Evolutionary conservation across 2,888 invertebrate genomes (phyloP), one percentile per base, ranked within the genome.

Genomic region (Drosophila merina): DNA sequence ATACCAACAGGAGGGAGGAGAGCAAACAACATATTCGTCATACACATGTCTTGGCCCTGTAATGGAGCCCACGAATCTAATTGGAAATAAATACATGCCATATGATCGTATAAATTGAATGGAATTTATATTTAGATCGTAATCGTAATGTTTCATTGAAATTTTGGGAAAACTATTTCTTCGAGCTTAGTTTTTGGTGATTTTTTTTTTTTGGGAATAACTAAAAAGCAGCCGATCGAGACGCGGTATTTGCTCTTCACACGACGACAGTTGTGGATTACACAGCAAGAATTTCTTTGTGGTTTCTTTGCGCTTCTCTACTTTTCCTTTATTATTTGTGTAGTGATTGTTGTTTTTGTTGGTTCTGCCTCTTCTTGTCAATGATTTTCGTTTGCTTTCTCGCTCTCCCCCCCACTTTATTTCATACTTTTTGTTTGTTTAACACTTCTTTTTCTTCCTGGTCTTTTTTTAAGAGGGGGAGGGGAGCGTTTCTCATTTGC

Each of bases 261-360:
- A 87, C 86, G 80, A 54, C 58, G 58, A 73, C 76, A 85, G 51
- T 70, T 85, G 63, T 70, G 57, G 67, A 71, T 56, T 78, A 81
- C 82, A 78, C 76, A 57, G 85, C 51, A 64, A 47, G 50, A 70
- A 55, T 47, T 55, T 7, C 36, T 30, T 12, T 28, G 20, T 42
- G 20, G 14, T 8, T n/a, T 45, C 20, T 20, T 20, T 20, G 20
- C 42, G 26, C 8, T 8, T n/a, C 40, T 9, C 33, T 1, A 20
- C 20, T 20, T 25, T 20, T 63, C 0, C 20, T 30, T 10, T 36
- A 26, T 36, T 36, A 12, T 50, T 40, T 59, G 51, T 52, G 25
- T 44, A 26, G 25, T 40, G 12, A 25, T 26, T 14, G 8, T 40
- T 52, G 4, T n/a, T 26, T 6, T 28, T 40, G 2, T 25, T n/a